These are phyloP conservation scores for Stenurella melanura DNA, from an alignment of 2,888 invertebrate genomes.

Conservation along the genomic window DNA sequence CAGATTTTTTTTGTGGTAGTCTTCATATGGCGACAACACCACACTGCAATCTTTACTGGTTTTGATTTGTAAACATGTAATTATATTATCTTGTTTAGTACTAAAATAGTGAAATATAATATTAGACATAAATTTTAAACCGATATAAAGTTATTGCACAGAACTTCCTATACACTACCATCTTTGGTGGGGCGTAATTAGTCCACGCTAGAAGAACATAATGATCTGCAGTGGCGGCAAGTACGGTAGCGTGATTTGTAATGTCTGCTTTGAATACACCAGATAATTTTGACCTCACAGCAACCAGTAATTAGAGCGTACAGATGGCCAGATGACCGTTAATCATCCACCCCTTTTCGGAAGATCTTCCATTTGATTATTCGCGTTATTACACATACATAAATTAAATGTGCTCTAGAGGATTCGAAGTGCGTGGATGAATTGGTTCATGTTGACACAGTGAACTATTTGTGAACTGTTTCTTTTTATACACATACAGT, in stretches of 20 bases:
- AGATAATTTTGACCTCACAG: slow-evolving; percentile 46
- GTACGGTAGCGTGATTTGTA: slow-evolving; percentile 35
- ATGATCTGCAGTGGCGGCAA: slow-evolving; percentile 48
- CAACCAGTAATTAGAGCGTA: slow-evolving; percentile 53
- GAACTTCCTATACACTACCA: slow-evolving; percentile 28
- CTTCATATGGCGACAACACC: no score
- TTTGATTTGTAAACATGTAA: no score
- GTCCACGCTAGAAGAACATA: slow-evolving; percentile 44
- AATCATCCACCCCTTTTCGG: slow-evolving; percentile 44
- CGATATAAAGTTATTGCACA: background rate
- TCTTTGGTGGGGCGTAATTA: slow-evolving; percentile 50
- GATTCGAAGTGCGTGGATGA: background rate
- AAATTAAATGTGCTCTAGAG: background rate
- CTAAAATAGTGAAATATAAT: background rate
- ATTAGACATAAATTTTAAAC: background rate
- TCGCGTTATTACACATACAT: background rate
- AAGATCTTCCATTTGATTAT: slow-evolving; percentile 31
- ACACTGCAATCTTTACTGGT: no score
- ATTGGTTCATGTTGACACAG: background rate
- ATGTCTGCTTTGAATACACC: slow-evolving; percentile 40
- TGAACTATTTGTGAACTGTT: no score
- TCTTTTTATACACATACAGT: no score
- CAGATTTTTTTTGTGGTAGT: no score
- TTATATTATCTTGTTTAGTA: no score
- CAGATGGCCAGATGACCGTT: slow-evolving; percentile 52